phyloP scores from a whole-genome alignment of 1,140 invertebrate species.

The Drosophila azteca region DNA sequence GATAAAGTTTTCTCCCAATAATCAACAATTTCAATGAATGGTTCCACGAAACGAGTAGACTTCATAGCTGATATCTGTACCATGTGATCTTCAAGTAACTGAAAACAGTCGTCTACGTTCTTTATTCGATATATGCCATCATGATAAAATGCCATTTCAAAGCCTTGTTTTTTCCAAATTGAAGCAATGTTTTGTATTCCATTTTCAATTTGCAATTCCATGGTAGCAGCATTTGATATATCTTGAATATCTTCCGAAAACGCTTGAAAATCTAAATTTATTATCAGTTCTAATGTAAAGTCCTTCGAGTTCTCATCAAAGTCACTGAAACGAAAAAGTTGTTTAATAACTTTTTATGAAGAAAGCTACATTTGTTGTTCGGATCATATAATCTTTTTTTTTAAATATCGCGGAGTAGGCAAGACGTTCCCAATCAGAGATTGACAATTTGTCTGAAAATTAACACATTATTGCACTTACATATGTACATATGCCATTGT shows the following conservation, averaged over 20 bases:
- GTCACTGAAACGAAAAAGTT: slow-evolving; percentile 83
- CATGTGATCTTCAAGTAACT: slow-evolving; percentile 90
- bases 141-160: slow-evolving; percentile 89
- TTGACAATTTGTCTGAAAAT: no score
- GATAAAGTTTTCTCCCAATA: slow-evolving; percentile 92
- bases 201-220: slow-evolving; percentile 93
- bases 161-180: slow-evolving; percentile 88
- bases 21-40: slow-evolving; percentile 91
- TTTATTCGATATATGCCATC: slow-evolving; percentile 87
- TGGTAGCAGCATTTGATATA: slow-evolving; percentile 92
- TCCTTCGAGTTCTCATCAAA: slow-evolving; percentile 91
- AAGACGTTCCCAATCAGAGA: no score
- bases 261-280: slow-evolving; percentile 90
- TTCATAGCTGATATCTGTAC: slow-evolving; percentile 92
- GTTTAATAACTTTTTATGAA: background rate
- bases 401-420: no score
- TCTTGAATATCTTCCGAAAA: slow-evolving; percentile 91
- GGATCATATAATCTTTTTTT: no score
- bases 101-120: slow-evolving; percentile 89
- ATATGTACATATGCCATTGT: no score
- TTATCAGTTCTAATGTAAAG: slow-evolving; percentile 92
- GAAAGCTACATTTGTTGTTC: no score
- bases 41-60: slow-evolving; percentile 92
- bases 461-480: no score
- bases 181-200: slow-evolving; percentile 88